Percentiles rank a stretch among this genome's conserved stretches.
phyloP scores from a whole-genome alignment of 1,140 invertebrate genomes.

The Eueides isabella region DNA sequence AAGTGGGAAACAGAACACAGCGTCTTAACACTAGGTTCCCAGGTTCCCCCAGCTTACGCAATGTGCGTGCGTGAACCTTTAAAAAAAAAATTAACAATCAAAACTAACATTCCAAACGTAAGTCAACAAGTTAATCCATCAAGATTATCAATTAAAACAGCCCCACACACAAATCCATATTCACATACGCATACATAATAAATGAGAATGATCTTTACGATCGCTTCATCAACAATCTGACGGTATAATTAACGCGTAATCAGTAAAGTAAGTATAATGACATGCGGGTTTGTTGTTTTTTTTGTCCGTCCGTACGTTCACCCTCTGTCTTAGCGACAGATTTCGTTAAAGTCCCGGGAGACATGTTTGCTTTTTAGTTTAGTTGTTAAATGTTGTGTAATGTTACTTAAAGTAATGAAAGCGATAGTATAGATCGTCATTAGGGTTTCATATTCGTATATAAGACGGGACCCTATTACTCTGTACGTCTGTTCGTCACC shows the following conservation, averaged over 20 bases:
- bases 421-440: too few relatives aligned
- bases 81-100: too few relatives aligned
- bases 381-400: slow-evolving; percentile 3
- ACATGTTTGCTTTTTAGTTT: slow-evolving; percentile 33
- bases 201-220: slow-evolving; percentile 51
- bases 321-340: slow-evolving; percentile 42
- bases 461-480: too few relatives aligned
- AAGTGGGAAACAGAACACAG: too few relatives aligned
- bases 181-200: slow-evolving; percentile 41
- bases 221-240: slow-evolving; percentile 53
- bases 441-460: too few relatives aligned
- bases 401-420: background rate
- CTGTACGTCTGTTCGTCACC: too few relatives aligned
- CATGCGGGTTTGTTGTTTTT: slow-evolving; percentile 50
- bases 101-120: background rate
- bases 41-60: too few relatives aligned
- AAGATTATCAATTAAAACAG: slow-evolving; percentile 25
- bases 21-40: too few relatives aligned
- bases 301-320: slow-evolving; percentile 49
- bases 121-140: slow-evolving; percentile 5
- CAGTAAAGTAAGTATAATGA: slow-evolving; percentile 58
- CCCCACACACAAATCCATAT: slow-evolving; percentile 34
- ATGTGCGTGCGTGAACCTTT: too few relatives aligned
- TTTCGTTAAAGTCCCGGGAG: slow-evolving; percentile 25
- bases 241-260: slow-evolving; percentile 55